Evolutionary conservation across 2,888 invertebrate genomes (phyloP).

Genomic region (Metallyticus violacea): DNA sequence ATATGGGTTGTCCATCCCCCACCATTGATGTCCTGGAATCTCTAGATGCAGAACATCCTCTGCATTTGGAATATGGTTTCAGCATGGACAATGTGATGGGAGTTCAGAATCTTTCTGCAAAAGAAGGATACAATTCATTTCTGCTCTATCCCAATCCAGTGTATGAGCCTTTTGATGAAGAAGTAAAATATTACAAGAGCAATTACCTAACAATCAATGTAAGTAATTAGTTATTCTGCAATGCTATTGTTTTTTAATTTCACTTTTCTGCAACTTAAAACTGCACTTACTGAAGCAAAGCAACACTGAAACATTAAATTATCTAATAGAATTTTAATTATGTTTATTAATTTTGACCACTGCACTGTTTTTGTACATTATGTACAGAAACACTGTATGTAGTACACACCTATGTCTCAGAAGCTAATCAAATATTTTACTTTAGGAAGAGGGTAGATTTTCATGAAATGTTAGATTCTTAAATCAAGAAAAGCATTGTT

Average conservation of each 20-base stretch:
- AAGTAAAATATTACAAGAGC: constrained; percentile 89
- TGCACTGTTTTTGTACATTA: neutral
- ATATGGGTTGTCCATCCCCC: constrained; percentile 86
- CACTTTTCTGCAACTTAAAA: neutral
- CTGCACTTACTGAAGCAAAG: no score
- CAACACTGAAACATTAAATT: no score
- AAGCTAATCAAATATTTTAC: no score
- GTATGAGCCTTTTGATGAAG: constrained; percentile 85
- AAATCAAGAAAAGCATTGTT: no score
- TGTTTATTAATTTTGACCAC: no score
- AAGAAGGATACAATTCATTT: constrained; percentile 69
- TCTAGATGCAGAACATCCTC: constrained; percentile 75
- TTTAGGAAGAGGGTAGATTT: no score
- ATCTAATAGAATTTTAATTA: neutral
- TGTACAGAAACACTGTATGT: no score
- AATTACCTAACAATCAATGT: constrained; percentile 91
- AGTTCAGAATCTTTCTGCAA: constrained; percentile 70
- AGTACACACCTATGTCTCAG: no score
- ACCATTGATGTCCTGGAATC: constrained; percentile 69
- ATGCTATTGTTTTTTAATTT: no score
- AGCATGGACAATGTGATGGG: constrained; percentile 91
- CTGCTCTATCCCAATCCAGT: constrained; percentile 88
- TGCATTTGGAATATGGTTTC: constrained; percentile 88
- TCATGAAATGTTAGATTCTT: no score
- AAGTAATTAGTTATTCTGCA: no score